phyloP scores from a whole-genome alignment of 2,113 vertebrate species.

The Aplodontia rufa region DNA sequence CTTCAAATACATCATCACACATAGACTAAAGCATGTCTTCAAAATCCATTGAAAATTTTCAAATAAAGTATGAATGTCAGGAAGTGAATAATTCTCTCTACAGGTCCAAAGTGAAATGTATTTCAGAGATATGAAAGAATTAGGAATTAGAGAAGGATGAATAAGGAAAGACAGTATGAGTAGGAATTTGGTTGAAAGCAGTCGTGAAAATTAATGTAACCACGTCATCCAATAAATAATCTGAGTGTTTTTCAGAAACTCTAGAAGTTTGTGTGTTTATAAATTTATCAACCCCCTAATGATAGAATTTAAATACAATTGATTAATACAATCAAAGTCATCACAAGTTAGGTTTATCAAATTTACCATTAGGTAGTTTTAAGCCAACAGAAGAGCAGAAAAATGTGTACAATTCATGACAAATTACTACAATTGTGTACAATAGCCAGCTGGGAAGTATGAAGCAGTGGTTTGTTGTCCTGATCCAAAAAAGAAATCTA shows the following conservation, averaged over 20 bases:
- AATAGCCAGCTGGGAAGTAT: background rate
- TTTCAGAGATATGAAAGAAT: background rate
- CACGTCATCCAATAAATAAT: background rate
- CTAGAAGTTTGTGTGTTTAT: background rate
- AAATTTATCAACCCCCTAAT: background rate
- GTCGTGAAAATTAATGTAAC: background rate
- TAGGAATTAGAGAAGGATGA: background rate
- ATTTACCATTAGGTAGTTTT: background rate
- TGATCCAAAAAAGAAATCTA: background rate
- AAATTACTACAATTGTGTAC: background rate
- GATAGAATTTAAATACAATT: background rate
- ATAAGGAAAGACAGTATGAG: background rate
- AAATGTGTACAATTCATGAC: background rate
- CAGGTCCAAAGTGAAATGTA: background rate
- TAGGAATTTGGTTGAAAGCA: background rate
- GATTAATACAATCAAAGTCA: background rate
- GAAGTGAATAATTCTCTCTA: background rate
- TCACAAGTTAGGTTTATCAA: background rate
- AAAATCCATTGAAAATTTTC: background rate
- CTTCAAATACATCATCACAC: background rate
- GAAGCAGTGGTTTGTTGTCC: background rate
- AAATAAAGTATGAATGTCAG: background rate
- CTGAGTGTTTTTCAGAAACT: background rate
- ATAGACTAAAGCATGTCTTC: background rate
- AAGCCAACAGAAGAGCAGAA: background rate